Percentiles rank a stretch among this genome's conserved stretches.
These are phyloP conservation scores for Conchocele bisecta DNA, from an alignment of 2,888 invertebrate genomes.

Conservation along the genomic window DNA sequence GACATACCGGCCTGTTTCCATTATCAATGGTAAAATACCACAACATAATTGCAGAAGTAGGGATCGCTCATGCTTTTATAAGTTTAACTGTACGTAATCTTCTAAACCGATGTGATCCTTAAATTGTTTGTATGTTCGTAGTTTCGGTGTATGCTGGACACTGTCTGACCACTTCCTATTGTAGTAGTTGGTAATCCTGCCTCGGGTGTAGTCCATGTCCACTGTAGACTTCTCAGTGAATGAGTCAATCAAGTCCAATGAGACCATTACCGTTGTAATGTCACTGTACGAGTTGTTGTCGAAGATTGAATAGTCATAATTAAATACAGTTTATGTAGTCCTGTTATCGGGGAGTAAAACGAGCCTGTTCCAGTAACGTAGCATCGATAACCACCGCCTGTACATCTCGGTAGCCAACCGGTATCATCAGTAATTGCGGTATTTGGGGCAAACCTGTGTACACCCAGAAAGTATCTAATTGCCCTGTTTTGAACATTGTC, in stretches of 20 bases:
- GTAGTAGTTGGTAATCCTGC: neutral
- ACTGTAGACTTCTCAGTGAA: neutral
- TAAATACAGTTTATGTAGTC: conserved; percentile 11
- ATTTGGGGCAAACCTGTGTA: conserved; percentile 27
- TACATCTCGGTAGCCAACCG: neutral
- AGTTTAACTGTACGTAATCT: neutral
- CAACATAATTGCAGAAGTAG: neutral
- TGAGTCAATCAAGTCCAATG: neutral
- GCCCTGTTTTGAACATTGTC: conserved; percentile 40
- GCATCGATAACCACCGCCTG: neutral
- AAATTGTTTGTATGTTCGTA: neutral
- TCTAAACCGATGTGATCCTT: neutral
- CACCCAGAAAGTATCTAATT: conserved; percentile 35
- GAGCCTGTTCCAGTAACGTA: neutral
- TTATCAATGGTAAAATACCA: conserved; percentile 7
- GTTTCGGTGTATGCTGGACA: neutral
- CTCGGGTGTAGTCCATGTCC: neutral
- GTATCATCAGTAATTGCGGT: conserved; percentile 30
- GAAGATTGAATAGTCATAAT: conserved; percentile 6
- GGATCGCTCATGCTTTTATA: neutral
- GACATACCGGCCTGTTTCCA: too few relatives aligned
- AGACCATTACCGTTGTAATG: neutral
- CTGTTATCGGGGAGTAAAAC: neutral
- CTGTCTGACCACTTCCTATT: neutral
- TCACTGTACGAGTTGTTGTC: conserved; percentile 9